phyloP scores from a whole-genome alignment of 2,113 vertebrate species.

The Halcyon malimbica region DNA sequence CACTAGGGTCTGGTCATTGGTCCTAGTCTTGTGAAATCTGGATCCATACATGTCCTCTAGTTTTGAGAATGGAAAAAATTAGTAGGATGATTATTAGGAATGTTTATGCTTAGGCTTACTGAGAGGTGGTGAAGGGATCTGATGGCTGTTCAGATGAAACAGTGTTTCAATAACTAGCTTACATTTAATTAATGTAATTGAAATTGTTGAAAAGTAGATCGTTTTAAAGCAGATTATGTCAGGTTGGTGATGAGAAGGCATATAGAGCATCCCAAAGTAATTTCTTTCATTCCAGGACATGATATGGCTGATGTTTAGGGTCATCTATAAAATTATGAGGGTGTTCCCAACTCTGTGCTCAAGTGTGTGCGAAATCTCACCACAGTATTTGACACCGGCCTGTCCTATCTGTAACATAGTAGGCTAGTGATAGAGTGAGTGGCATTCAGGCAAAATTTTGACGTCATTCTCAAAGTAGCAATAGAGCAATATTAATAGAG shows the following conservation, averaged over 20 bases:
- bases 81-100: not conserved
- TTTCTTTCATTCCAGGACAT: not conserved
- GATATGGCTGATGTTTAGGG: not conserved
- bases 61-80: not conserved
- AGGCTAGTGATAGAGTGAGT: not conserved
- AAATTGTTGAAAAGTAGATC: not conserved
- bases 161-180: not conserved
- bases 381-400: not conserved
- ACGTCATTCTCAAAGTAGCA: not conserved
- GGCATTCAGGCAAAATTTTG: not conserved
- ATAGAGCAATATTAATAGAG: not conserved
- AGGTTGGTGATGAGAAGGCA: not conserved
- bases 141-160: not conserved
- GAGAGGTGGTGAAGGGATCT: not conserved
- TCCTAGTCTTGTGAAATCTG: not conserved
- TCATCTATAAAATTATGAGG: not conserved
- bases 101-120: not conserved
- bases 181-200: not conserved
- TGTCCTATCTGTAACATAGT: not conserved
- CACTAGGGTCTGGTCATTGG: not conserved
- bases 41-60: not conserved
- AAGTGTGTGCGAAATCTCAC: not conserved
- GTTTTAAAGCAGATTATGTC: not conserved
- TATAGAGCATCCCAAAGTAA: not conserved
- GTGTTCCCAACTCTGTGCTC: not conserved